A percentile compares a stretch with the other conserved stretches of the same genome.
Conservation (phyloP, 2,888 invertebrate species). For the Drosophila tripunctata region DNA sequence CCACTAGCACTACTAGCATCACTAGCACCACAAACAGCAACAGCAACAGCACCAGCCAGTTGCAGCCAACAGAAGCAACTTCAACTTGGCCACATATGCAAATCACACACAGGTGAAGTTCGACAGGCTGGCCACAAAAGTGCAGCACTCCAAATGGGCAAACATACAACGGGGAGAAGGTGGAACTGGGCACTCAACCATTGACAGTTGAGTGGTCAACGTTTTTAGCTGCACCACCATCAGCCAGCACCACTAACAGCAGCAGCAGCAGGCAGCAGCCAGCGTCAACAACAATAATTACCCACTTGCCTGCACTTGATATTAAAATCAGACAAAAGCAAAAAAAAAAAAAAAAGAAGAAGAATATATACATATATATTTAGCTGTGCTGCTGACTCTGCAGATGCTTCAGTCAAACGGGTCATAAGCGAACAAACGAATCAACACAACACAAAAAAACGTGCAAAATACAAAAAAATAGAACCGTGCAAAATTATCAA, state of each 20-base stretch:
- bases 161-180: slow-evolving; percentile 41
- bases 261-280: slow-evolving; percentile 35
- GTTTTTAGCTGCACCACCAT: slow-evolving; percentile 54
- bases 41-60: slow-evolving; percentile 21
- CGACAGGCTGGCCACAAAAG: slow-evolving; percentile 77
- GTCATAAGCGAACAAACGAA: neutral
- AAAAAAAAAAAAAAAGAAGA: slow-evolving; percentile 22
- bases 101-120: slow-evolving; percentile 78
- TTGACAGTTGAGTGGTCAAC: slow-evolving; percentile 80
- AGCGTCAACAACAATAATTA: slow-evolving; percentile 77
- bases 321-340: slow-evolving; percentile 80
- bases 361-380: neutral
- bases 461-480: slow-evolving; percentile 59
- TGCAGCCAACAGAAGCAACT: slow-evolving; percentile 77
- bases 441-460: slow-evolving; percentile 40
- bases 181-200: slow-evolving; percentile 68
- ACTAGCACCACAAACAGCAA: slow-evolving; percentile 30
- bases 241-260: slow-evolving; percentile 31
- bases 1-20: slow-evolving; percentile 51
- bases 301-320: slow-evolving; percentile 79
- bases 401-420: slow-evolving; percentile 13
- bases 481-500: slow-evolving; percentile 78
- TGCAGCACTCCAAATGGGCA: slow-evolving; percentile 77
- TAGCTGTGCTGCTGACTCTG: slow-evolving; percentile 6
- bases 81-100: slow-evolving; percentile 73